Conservation (phyloP, 2,113 vertebrate genomes). For the Narcine bancroftii region DNA sequence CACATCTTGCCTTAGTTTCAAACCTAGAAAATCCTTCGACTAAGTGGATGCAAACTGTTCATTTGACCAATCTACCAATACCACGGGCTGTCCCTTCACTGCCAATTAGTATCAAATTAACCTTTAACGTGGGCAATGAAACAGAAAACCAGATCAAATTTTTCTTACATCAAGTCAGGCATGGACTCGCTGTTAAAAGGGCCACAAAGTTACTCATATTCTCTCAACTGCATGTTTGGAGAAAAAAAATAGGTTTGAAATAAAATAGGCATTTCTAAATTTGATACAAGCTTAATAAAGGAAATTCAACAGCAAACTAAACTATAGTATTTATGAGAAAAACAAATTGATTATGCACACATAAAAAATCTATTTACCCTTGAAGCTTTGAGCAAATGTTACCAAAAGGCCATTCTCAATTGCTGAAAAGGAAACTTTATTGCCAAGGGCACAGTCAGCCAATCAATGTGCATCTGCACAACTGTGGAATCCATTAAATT, state of each 20-base stretch:
- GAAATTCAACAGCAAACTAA: background rate
- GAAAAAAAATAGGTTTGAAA: background rate
- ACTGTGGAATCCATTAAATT: background rate
- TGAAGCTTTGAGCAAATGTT: background rate
- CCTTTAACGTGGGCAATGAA: background rate
- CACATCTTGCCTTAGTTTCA: background rate
- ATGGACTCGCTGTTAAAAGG: background rate
- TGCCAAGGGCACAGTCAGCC: background rate
- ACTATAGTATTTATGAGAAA: background rate
- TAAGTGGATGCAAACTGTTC: background rate
- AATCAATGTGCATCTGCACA: background rate
- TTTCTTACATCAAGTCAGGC: background rate
- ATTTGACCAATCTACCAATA: background rate
- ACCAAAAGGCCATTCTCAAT: background rate
- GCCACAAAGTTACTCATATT: background rate
- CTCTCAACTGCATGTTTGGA: background rate
- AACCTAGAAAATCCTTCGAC: background rate
- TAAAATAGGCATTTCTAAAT: background rate
- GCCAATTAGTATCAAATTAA: background rate
- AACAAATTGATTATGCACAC: slow-evolving; percentile 13
- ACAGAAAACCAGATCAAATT: background rate
- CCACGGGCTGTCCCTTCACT: background rate
- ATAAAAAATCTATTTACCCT: slow-evolving; percentile 5
- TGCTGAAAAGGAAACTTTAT: background rate
- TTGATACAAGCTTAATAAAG: background rate